Evolutionary conservation across 2,113 vertebrate species (phyloP), one percentile per base, ranked within the genome.

Genomic region (Salvelinus sp.): DNA sequence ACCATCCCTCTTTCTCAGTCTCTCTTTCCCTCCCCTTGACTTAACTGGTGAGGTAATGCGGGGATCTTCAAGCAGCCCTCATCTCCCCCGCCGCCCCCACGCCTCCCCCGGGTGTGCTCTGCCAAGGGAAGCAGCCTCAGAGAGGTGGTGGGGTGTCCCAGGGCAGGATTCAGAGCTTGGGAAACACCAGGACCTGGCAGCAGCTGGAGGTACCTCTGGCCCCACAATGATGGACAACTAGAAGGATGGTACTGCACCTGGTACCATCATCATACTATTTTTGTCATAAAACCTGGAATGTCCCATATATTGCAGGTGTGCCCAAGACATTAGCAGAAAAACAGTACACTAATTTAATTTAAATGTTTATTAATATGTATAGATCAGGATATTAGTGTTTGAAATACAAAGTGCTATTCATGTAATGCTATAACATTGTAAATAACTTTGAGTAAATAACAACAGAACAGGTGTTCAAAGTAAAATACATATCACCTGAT

Each of bases 31-130:
- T 81, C 23, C 85, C 72, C 72, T 86, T 84, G 86, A 88, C 91
- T 91, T 91, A 92, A 92, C 87, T 85, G 90, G 90, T 92, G 92
- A 93, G 90, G 90, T 93, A 93, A 93, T 92, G 91, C 80, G 82
- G 83, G 88, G 88, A 93, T 88, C 90, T 90, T 90, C 83, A 88
- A 89, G 88, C 73, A 77, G 88, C 85, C 88, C 85, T 93, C 92
- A 93, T 93, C 92, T 91, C 76, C 69, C 68, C 90, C 80, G 73
- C 80, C 80, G 25, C 70, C 87, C 84, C 69, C 80, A 86, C 38
- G 87, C 90, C 90, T 90, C 92, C 91, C 90, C 66, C 85, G 83
- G 80, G 48, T 85, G 79, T 72, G 76, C 33, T 33, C 86, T 91
- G 91, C 90, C 92, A 92, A 92, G 85, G 88, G 58, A 86, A 89